Evolutionary conservation across 92 coral and sea anemone genomes (phyloP), one percentile per base, ranked within the genome.

Genomic region (Pocillopora grandis): DNA sequence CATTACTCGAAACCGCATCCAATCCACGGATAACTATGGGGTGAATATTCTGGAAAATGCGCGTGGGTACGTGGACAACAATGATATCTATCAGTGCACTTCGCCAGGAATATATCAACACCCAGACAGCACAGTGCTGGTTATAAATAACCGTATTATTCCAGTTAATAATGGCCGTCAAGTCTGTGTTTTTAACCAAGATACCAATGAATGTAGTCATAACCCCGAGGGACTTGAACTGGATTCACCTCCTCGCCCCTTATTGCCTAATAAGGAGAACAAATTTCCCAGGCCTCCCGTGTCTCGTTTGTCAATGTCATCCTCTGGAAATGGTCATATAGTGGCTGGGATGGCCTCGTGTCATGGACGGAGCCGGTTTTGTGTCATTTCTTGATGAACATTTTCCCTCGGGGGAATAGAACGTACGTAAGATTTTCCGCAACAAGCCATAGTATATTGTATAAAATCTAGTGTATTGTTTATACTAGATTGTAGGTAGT

Each of bases 341-440:
- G 95, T 94, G 76, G 81, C 93, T 4, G 84, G 88, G 23, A 88
- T 84, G 77, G 71, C 92, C 1, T 69, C 89, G 4, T 92, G 93
- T 78, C 92, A 87, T 58, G 98, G 96, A 10, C 87, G 95, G 62
- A 96, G 98, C 68, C 89, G 95, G 19, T 92, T 96, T 77, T 96
- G 99, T 76, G 98, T 96, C 36, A 86, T 96, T 69, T 91, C 87
- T 33, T 96, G 77, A 84, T 84, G 31, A 76, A 58, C 68, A 10
- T 5, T 69, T 18, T 58, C 27, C 20, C 19, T 69, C 33, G 67
- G 62, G 62, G 10, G 16, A 5, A 37, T 36, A 17, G n/a, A 2
- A 7, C 42, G 12, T 21, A 42, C 75, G 8, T 19, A 35, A 70
- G 18, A 35, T 10, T 16, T 15, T 36, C 19, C 17, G 55, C 42